Evolutionary conservation across 1,140 invertebrate genomes (phyloP).

Genomic region (Harpegnathos saltator): DNA sequence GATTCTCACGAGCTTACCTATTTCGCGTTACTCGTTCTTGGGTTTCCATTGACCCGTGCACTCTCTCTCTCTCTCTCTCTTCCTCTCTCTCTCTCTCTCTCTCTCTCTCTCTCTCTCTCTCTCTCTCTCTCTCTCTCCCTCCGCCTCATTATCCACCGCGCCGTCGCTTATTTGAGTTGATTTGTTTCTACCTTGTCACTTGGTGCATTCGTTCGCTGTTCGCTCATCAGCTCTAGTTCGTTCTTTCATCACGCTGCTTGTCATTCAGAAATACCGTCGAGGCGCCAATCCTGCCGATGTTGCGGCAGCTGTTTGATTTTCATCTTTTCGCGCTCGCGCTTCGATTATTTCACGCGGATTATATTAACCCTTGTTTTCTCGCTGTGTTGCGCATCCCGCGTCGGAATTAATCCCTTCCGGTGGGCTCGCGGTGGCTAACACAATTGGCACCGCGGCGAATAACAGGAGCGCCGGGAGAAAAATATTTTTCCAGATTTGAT

Average conservation of each 20-base stretch:
- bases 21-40: slow-evolving; percentile 25
- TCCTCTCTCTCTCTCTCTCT: no score
- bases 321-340: neutral
- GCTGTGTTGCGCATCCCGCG: neutral
- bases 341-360: neutral
- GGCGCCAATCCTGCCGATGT: neutral
- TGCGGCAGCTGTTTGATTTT: slow-evolving; percentile 14
- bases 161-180: slow-evolving; percentile 44
- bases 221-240: slow-evolving; percentile 1
- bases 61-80: no score
- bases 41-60: neutral
- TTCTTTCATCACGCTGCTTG: neutral
- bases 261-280: slow-evolving; percentile 14
- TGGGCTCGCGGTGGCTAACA: no score
- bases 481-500: neutral
- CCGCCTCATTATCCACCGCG: slow-evolving; percentile 53
- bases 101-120: no score
- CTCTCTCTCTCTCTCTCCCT: no score
- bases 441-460: no score
- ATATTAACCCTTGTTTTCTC: neutral
- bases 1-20: slow-evolving; percentile 34
- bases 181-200: slow-evolving; percentile 21
- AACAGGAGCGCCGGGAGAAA: no score
- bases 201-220: neutral
- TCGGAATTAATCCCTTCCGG: neutral